Base-by-base conservation (phyloP, 2,113 vertebrate genomes). In the Lates calcarifer region DNA sequence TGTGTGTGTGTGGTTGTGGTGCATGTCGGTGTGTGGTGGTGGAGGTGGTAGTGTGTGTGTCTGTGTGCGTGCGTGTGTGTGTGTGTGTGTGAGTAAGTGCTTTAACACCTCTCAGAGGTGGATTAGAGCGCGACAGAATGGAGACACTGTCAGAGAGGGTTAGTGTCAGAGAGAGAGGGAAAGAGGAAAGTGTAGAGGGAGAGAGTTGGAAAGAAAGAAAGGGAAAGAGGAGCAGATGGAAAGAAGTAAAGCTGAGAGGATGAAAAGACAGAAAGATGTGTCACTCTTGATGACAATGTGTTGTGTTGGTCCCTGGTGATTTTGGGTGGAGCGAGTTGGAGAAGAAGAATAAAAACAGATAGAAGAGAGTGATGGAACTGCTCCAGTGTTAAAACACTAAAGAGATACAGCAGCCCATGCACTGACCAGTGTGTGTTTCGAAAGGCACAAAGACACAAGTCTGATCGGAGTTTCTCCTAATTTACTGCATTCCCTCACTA, bases 51-150 rank as follows among this genome's bases (percentile, higher is more conserved):
- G n/a, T 47, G 47, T 41, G 51, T 82, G 39, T 58, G 47, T 93
- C 91, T 93, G 93, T 92, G 92, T 67, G 45, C 47, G 53, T 49
- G 78, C 6, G 37, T 57, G 37, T 35, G 72, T 71, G 66, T 15
- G 56, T 53, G 63, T 91, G 92, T 91, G 91, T n/a, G 75, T 26
- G 81, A 63, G 95, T 94, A 94, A 91, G 84, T 89, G 94, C 95
- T 93, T 94, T 91, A 92, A 95, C 94, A 93, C 94, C 94, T 95
- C 94, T 94, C 95, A 96, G 96, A 92, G 95, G 96, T 95, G 95
- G 96, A 96, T 96, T 96, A 97, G 96, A 94, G 96, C 87, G 90
- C 96, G 96, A 94, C 93, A 91, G 94, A 89, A 89, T 94, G 95
- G 94, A 95, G 96, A 94, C 94, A 85, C 95, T 92, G 96, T 93